phyloP scores from a whole-genome alignment of 2,797 vertebrate genomes.

The Anolis apletophallus region DNA sequence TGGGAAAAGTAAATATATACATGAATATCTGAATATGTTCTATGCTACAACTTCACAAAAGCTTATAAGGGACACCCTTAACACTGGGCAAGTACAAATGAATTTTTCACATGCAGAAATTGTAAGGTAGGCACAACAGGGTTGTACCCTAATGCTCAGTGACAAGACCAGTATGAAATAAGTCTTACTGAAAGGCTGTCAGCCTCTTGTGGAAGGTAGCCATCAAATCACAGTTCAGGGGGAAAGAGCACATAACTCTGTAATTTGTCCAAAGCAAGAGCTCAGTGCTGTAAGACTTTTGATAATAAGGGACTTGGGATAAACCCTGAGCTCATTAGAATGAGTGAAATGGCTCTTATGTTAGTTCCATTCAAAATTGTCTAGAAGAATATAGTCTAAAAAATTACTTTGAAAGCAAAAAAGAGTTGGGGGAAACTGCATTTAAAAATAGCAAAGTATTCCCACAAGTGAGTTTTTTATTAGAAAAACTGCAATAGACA shows the following conservation, averaged over 20 bases:
- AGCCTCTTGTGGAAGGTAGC: not conserved
- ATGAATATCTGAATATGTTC: not conserved
- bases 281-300: constrained; percentile 1
- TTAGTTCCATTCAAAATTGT: constrained; percentile 4
- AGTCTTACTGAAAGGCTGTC: not conserved
- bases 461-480: not conserved
- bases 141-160: no score
- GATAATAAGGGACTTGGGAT: constrained; percentile 18
- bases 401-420: constrained; percentile 1
- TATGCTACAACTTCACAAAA: not conserved
- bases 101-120: not conserved
- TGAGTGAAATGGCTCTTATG: constrained; percentile 12
- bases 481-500: not conserved
- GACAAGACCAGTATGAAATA: not conserved
- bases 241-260: not conserved
- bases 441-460: not conserved
- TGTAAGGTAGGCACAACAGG: not conserved
- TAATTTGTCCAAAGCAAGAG: constrained; percentile 10
- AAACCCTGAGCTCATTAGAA: constrained; percentile 27
- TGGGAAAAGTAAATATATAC: not conserved
- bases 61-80: not conserved
- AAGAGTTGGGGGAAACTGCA: not conserved
- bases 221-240: constrained; percentile 4
- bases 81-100: not conserved
- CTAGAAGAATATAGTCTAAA: not conserved